phyloP scores from a whole-genome alignment of 1,140 invertebrate genomes.

The Achatina immaculata region DNA sequence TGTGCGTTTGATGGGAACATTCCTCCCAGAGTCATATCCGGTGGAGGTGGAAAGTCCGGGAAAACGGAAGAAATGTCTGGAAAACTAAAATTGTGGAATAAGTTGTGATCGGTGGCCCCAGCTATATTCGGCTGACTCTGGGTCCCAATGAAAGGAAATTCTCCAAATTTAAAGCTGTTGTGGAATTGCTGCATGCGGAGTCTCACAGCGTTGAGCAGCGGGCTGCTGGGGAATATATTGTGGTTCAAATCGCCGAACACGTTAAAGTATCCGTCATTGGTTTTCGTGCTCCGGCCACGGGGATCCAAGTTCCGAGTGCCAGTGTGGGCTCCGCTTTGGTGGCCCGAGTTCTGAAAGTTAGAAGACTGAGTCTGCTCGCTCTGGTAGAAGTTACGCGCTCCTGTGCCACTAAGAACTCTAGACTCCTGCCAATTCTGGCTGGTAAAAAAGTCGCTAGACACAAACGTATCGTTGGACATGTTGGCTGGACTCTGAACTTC shows the following conservation, averaged over 20 bases:
- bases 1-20: background rate
- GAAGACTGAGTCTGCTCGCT: background rate
- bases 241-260: constrained; percentile 12
- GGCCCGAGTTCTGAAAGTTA: too few species aligned
- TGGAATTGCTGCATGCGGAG: constrained; percentile 18
- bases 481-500: too few species aligned
- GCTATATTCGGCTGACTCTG: constrained; percentile 28
- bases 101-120: background rate
- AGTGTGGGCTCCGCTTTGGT: too few species aligned
- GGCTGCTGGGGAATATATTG: constrained; percentile 24
- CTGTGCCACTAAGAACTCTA: background rate
- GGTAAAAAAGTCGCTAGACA: constrained; percentile 16
- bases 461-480: constrained; percentile 27
- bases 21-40: constrained; percentile 22
- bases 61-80: constrained; percentile 19
- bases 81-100: constrained; percentile 33
- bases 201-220: constrained; percentile 23
- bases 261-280: background rate
- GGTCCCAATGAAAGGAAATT: background rate
- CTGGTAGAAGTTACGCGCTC: background rate
- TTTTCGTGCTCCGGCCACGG: background rate
- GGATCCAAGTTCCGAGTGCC: background rate
- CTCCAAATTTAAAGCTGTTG: constrained; percentile 13
- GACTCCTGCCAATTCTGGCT: constrained; percentile 29
- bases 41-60: constrained; percentile 28